Base-by-base conservation (phyloP, 2,113 vertebrate genomes). In the Emydura subglobosa region DNA sequence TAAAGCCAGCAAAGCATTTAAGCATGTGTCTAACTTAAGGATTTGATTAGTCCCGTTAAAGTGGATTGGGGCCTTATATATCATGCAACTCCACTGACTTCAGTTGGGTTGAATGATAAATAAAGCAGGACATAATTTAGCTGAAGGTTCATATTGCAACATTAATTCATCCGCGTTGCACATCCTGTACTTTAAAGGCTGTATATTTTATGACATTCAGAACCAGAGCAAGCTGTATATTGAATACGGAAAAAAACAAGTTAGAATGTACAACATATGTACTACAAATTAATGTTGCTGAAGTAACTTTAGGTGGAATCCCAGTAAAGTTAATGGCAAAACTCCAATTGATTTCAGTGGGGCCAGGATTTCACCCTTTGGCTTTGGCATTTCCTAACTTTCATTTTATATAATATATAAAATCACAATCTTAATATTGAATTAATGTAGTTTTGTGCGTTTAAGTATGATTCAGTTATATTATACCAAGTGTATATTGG, bases 381-480 rank as follows among this genome's bases (percentile, higher is more conserved):
- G 53, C 81, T 51, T 59, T 79, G 8, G n/a, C 31, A 59, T 87
- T 95, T 96, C 92, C 24, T 91, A 42, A 86, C 53, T 42, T 79
- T 16, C 79, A 85, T 90, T 84, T 76, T 81, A 59, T 91, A 54
- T 86, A 93, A 31, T 0, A 7, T 68, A 83, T 27, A 17, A 74
- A 89, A 53, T 82, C 44, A 92, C 25, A 31, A 10, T 39, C 81
- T 59, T 88, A 91, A 94, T 92, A 39, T 24, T 34, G 50, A 94
- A 95, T 57, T 81, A 89, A 93, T 79, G 31, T 0, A 31, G 29
- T 81, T 82, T 29, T 81, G 89, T 39, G 65, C 50, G 80, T 49
- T 95, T 88, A 91, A 92, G 39, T 31, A 51, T 91, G 53, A 84
- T 65, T 96, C 91, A 89, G 86, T 89, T 87, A 89, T 61, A 65